Evolutionary conservation across 1,140 invertebrate species (phyloP).

Genomic region (Papilio glaucus): DNA sequence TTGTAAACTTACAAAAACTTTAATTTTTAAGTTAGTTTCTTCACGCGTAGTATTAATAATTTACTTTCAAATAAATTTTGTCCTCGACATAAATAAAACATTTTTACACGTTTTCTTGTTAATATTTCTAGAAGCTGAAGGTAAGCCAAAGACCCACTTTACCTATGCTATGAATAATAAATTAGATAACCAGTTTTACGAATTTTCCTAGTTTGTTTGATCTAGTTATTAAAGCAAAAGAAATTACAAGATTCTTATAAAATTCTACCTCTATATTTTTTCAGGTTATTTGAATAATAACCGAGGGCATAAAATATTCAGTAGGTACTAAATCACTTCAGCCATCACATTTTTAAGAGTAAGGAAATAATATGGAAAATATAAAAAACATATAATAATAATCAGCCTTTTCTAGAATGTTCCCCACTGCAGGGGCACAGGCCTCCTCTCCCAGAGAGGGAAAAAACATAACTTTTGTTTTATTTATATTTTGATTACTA

Average conservation of each 20-base stretch:
- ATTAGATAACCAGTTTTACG: conserved; percentile 9
- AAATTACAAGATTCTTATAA: not conserved
- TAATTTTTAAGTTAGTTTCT: too few relatives aligned
- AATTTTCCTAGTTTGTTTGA: conserved; percentile 1
- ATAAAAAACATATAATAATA: too few relatives aligned
- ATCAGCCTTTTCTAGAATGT: too few relatives aligned
- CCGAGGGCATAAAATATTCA: not conserved
- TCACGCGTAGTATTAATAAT: not conserved
- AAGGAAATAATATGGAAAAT: too few relatives aligned
- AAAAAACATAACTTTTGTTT: too few relatives aligned
- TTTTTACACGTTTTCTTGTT: conserved; percentile 15
- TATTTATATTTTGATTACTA: too few relatives aligned
- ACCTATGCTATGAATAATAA: conserved; percentile 2
- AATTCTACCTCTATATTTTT: not conserved
- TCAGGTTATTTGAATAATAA: not conserved
- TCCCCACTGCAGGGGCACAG: too few relatives aligned
- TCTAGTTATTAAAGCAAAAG: not conserved
- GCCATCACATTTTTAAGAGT: too few relatives aligned
- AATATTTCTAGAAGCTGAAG: not conserved
- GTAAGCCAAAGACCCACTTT: conserved; percentile 11
- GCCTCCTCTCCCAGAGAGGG: too few relatives aligned
- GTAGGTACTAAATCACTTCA: not conserved
- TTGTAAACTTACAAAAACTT: not conserved
- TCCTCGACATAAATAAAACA: not conserved
- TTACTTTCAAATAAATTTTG: not conserved